Conservation (phyloP, 2,113 vertebrate genomes). For the Aptenodytes forsteri region DNA sequence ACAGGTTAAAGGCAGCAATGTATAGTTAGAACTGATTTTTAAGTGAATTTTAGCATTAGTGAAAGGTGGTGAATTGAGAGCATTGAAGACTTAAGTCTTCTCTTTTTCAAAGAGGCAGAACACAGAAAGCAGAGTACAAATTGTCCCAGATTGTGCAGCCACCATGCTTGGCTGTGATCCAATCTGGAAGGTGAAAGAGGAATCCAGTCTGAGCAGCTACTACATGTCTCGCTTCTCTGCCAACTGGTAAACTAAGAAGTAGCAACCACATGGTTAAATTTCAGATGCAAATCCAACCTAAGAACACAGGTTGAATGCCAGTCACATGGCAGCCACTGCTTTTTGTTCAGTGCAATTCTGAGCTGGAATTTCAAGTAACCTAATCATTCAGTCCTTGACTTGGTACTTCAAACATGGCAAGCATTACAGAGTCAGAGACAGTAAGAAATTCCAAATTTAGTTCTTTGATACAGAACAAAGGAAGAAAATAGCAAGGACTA, state of each 20-base stretch:
- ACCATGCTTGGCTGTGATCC: not conserved
- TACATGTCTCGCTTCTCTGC: not conserved
- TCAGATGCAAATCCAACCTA: conserved; percentile 9
- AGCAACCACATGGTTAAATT: not conserved
- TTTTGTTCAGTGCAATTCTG: not conserved
- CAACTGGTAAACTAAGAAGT: not conserved
- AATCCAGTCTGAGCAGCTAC: not conserved
- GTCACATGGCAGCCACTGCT: not conserved
- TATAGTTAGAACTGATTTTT: not conserved
- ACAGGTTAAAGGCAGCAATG: not conserved
- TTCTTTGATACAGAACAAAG: not conserved
- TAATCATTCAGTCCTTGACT: not conserved
- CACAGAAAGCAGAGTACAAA: not conserved
- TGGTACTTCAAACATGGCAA: not conserved
- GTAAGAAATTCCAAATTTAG: not conserved
- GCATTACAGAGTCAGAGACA: not conserved
- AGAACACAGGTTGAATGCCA: not conserved
- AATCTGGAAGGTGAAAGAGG: not conserved
- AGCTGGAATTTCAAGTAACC: conserved; percentile 38
- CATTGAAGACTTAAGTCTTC: not conserved
- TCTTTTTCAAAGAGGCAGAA: not conserved
- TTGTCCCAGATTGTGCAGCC: not conserved
- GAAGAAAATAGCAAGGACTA: not conserved
- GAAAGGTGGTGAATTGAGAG: not conserved
- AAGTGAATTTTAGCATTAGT: not conserved